phyloP scores from a whole-genome alignment of 2,888 invertebrate genomes.

The Aspidapion aeneum region DNA sequence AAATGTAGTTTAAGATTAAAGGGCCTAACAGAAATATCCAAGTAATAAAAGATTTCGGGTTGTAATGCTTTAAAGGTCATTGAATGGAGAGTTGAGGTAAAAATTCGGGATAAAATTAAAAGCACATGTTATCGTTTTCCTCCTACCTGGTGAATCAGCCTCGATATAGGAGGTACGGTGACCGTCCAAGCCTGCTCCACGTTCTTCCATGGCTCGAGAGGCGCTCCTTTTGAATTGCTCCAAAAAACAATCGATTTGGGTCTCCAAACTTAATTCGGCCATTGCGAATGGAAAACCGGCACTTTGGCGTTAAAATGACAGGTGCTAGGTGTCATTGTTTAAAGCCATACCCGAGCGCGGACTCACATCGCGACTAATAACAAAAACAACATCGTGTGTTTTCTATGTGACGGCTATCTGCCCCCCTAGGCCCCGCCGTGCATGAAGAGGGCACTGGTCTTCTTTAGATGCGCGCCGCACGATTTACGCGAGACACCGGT shows the following conservation, averaged over 20 bases:
- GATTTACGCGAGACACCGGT: constrained; percentile 16
- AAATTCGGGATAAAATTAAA: too few relatives aligned
- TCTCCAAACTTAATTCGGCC: constrained; percentile 61
- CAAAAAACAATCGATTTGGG: constrained; percentile 80
- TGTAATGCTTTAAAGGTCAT: too few relatives aligned
- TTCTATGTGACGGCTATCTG: constrained; percentile 14
- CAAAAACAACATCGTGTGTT: constrained; percentile 9
- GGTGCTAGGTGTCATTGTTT: constrained; percentile 22
- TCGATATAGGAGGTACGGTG: constrained; percentile 40
- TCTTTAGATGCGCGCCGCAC: constrained; percentile 19
- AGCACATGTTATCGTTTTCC: too few relatives aligned
- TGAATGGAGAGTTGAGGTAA: too few relatives aligned
- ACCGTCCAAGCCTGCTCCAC: constrained; percentile 33
- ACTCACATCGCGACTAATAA: not conserved
- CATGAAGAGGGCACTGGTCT: constrained; percentile 24
- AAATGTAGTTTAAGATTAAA: too few relatives aligned
- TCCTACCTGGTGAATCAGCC: constrained; percentile 39
- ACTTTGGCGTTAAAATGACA: constrained; percentile 8
- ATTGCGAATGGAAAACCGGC: constrained; percentile 26
- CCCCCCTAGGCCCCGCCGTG: constrained; percentile 19
- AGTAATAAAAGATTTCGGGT: too few relatives aligned
- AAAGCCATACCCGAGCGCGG: constrained; percentile 10
- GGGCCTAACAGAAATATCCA: too few relatives aligned
- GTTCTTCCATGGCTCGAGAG: constrained; percentile 62
- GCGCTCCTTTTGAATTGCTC: constrained; percentile 79